A percentile compares a stretch with the other conserved stretches of the same genome.
Evolutionary conservation across 2,113 vertebrate genomes (phyloP).

Genomic region (Tetraodon nigroviridis): DNA sequence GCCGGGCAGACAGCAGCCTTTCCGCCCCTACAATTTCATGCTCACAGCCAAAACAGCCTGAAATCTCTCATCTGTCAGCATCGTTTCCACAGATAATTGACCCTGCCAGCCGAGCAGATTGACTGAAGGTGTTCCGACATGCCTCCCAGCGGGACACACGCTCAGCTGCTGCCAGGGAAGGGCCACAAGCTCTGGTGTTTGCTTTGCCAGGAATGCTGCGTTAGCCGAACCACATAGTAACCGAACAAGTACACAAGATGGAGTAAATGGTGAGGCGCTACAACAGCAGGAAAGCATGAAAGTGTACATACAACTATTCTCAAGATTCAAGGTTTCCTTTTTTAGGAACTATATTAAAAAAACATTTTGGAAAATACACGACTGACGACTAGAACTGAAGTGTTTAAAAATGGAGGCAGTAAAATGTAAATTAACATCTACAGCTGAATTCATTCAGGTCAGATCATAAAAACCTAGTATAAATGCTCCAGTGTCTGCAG

Average conservation of each 20-base stretch:
- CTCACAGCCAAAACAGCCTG: slow-evolving; percentile 20
- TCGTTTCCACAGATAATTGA: slow-evolving; percentile 2
- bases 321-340: no score
- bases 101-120: neutral
- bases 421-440: no score
- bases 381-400: neutral
- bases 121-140: slow-evolving; percentile 31
- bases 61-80: slow-evolving; percentile 12
- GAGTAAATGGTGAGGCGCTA: slow-evolving; percentile 32
- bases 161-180: slow-evolving; percentile 58
- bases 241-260: slow-evolving; percentile 52
- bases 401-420: neutral
- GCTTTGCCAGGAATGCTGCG: slow-evolving; percentile 16
- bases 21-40: slow-evolving; percentile 30
- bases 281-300: slow-evolving; percentile 24
- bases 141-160: slow-evolving; percentile 33
- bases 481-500: no score
- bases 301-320: neutral
- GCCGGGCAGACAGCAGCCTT: slow-evolving; percentile 9
- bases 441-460: no score
- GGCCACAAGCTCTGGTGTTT: slow-evolving; percentile 75
- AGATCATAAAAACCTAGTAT: no score
- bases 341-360: neutral
- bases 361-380: neutral
- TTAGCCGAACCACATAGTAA: slow-evolving; percentile 41